Evolutionary conservation across 2,113 vertebrate genomes (phyloP).

Genomic region (Drymodes brunneopygia): DNA sequence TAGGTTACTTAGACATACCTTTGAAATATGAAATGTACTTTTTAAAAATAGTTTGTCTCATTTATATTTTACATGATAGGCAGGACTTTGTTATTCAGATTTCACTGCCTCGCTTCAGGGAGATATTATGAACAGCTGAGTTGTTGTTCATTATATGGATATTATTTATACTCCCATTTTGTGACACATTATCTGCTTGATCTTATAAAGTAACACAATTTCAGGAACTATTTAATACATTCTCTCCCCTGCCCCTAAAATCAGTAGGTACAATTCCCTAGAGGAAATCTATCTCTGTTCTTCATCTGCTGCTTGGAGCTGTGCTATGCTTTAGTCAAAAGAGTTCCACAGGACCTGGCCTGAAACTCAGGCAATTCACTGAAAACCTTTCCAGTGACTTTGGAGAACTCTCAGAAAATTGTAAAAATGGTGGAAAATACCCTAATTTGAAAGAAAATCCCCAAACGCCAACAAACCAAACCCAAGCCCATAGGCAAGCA

Average conservation of each 20-base stretch:
- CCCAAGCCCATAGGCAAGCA: not conserved
- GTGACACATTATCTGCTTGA: not conserved
- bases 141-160: not conserved
- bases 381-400: not conserved
- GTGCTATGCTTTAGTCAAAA: not conserved
- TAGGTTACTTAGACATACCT: not conserved
- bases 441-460: not conserved
- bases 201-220: not conserved
- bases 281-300: not conserved
- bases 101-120: not conserved
- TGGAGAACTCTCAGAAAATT: not conserved
- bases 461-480: not conserved
- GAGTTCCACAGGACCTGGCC: not conserved
- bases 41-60: conserved; percentile 14
- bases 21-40: not conserved
- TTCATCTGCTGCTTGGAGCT: not conserved
- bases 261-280: not conserved
- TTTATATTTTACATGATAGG: not conserved
- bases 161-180: not conserved
- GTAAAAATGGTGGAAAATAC: not conserved
- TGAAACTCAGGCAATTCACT: not conserved
- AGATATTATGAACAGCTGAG: not conserved
- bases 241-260: not conserved
- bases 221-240: not conserved
- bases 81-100: not conserved